Evolutionary conservation across 2,797 vertebrate genomes (phyloP).

Genomic region (Eupleurogrammus muticus): DNA sequence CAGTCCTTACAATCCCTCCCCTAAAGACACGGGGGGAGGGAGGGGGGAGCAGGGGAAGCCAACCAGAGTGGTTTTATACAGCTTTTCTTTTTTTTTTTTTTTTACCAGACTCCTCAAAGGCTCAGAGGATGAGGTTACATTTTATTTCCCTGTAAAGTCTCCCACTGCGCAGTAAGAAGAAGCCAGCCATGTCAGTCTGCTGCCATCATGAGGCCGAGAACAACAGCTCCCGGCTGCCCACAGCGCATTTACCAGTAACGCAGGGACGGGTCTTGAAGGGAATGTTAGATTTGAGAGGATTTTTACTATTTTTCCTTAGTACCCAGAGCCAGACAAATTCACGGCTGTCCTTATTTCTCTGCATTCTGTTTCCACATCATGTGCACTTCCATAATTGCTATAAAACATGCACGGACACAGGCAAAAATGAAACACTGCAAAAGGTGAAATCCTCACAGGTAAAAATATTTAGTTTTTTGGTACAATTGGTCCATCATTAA

Average conservation of each 20-base stretch:
- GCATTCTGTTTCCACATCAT: neutral
- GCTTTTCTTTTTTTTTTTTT: too few species aligned
- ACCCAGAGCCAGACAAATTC: neutral
- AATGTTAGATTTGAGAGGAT: neutral
- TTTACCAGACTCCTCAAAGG: constrained; percentile 75
- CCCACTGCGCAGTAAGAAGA: constrained; percentile 18
- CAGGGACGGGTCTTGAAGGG: neutral
- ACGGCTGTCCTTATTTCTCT: neutral
- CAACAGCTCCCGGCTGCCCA: constrained; percentile 5
- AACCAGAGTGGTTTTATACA: constrained; percentile 61
- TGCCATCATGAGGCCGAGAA: constrained; percentile 73
- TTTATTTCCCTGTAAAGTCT: constrained; percentile 72
- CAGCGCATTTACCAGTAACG: neutral
- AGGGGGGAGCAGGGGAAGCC: constrained; percentile 26
- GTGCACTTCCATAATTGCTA: too few species aligned
- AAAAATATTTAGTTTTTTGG: too few species aligned
- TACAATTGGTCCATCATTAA: too few species aligned
- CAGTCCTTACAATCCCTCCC: constrained; percentile 71
- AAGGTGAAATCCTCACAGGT: too few species aligned
- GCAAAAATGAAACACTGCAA: too few species aligned
- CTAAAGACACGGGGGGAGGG: constrained; percentile 48
- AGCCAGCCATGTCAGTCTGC: constrained; percentile 57
- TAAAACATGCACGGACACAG: too few species aligned
- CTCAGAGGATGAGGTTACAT: constrained; percentile 73
- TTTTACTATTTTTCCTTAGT: too few species aligned